A percentile compares a stretch with the other conserved stretches of the same genome.
Evolutionary conservation across 2,113 vertebrate species (phyloP).

Genomic region (Acanthochromis polyacanthus): DNA sequence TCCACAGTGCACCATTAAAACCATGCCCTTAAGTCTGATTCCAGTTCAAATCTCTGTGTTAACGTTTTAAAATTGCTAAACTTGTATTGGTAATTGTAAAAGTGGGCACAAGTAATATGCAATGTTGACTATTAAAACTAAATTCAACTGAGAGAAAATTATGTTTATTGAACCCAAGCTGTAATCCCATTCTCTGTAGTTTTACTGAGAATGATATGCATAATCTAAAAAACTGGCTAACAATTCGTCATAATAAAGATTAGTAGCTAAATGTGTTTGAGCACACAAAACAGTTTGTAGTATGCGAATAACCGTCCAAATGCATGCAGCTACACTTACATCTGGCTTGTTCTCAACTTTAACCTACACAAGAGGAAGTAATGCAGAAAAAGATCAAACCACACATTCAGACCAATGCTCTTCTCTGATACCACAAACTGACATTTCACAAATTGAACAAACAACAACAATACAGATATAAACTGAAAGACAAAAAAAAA

Average conservation of each 20-base stretch:
- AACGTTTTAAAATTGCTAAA: background rate
- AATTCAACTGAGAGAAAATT: background rate
- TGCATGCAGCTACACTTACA: slow-evolving; percentile 73
- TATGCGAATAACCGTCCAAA: slow-evolving; percentile 7
- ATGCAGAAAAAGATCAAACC: slow-evolving; percentile 62
- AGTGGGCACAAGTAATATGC: background rate
- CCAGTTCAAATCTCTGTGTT: background rate
- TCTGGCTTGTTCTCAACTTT: slow-evolving; percentile 77
- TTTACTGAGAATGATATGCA: background rate
- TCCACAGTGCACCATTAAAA: no score
- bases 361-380: slow-evolving; percentile 70
- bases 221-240: background rate
- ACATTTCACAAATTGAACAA: slow-evolving; percentile 4
- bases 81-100: background rate
- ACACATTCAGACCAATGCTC: slow-evolving; percentile 8
- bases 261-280: background rate
- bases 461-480: slow-evolving; percentile 17
- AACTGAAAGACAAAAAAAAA: slow-evolving; percentile 6
- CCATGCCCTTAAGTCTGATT: no score
- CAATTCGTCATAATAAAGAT: background rate
- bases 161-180: background rate
- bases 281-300: slow-evolving; percentile 20
- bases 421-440: background rate
- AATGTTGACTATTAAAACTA: background rate
- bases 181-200: background rate